Percentiles rank a stretch among this genome's conserved stretches.
These are phyloP conservation scores for Aphyosemion australe DNA, from an alignment of 2,113 vertebrate genomes.

Conservation along the genomic window DNA sequence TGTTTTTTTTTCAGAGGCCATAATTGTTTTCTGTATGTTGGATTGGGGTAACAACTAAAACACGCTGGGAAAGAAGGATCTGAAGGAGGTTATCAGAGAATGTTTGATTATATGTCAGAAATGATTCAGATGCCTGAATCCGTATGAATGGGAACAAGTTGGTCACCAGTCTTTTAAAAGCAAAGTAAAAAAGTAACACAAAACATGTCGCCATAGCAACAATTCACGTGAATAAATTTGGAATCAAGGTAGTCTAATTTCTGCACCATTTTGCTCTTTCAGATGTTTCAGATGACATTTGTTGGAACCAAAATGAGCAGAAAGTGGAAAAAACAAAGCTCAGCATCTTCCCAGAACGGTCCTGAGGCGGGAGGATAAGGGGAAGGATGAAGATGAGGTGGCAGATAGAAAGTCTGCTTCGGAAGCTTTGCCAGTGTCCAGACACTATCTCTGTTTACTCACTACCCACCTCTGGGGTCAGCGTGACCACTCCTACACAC, in stretches of 20 bases:
- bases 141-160: too few relatives aligned
- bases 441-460: slow-evolving; percentile 23
- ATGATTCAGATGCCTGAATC: too few relatives aligned
- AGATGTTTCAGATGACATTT: not conserved
- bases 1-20: too few relatives aligned
- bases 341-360: not conserved
- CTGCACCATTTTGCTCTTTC: not conserved
- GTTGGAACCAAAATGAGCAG: not conserved
- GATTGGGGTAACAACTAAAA: too few relatives aligned
- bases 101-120: too few relatives aligned
- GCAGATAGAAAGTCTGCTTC: slow-evolving; percentile 21
- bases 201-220: too few relatives aligned
- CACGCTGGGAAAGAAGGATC: too few relatives aligned
- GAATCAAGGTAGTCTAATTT: not conserved
- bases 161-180: too few relatives aligned
- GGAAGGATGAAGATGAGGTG: slow-evolving; percentile 9
- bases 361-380: not conserved
- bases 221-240: too few relatives aligned
- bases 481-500: slow-evolving; percentile 14
- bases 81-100: too few relatives aligned
- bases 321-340: not conserved
- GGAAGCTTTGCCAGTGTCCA: slow-evolving; percentile 15
- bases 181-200: too few relatives aligned
- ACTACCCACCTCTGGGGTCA: slow-evolving; percentile 8
- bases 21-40: too few relatives aligned